Conservation (phyloP, 2,113 vertebrate genomes). For the Picathartes gymnocephalus region DNA sequence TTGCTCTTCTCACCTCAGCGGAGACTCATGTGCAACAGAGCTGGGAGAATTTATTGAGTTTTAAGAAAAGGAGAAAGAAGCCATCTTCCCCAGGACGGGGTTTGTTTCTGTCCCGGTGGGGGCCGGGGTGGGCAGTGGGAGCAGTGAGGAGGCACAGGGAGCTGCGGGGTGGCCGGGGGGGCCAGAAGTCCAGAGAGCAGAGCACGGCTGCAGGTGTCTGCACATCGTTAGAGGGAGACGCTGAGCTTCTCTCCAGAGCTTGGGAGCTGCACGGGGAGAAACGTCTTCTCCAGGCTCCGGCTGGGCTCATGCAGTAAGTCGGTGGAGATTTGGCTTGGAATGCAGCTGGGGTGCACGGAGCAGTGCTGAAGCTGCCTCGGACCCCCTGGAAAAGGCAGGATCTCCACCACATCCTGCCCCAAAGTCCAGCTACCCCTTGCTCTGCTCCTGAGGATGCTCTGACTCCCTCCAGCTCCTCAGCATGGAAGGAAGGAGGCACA, state of each 20-base stretch:
- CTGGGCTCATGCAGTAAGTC: accelerated
- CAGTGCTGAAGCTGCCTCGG: neutral
- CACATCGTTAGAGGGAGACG: conserved; percentile 22
- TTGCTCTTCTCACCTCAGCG: neutral
- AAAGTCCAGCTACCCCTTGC: neutral
- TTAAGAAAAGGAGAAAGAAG: neutral
- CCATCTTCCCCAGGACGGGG: accelerated
- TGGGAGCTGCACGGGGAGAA: neutral
- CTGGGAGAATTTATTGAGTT: neutral
- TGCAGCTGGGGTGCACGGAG: neutral
- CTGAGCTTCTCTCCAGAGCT: neutral
- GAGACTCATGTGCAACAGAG: neutral
- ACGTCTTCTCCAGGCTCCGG: neutral
- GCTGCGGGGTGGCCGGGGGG: accelerated
- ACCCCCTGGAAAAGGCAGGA: neutral
- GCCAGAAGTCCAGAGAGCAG: neutral
- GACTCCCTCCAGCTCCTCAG: neutral
- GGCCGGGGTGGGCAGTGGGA: neutral
- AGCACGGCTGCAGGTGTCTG: neutral
- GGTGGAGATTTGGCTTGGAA: neutral
- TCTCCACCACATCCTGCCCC: neutral
- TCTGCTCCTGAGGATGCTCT: neutral
- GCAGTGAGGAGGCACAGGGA: accelerated
- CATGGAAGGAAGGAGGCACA: neutral
- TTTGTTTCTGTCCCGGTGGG: neutral